Conservation (phyloP, 2,888 invertebrate genomes). For the Hypsopygia costalis region DNA sequence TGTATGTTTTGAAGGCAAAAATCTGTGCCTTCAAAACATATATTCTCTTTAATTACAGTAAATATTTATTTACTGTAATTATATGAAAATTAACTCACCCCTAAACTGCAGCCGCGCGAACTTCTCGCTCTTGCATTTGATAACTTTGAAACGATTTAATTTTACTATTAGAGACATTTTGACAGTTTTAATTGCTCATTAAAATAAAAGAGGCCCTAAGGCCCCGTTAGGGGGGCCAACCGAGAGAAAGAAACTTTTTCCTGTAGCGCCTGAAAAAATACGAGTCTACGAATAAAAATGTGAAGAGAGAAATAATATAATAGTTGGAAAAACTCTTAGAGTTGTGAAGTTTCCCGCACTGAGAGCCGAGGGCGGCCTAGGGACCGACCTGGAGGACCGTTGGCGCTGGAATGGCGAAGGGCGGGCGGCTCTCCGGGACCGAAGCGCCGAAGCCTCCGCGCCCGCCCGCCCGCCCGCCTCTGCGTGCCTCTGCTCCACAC, state of each 20-base stretch:
- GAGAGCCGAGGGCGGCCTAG: constrained; percentile 8
- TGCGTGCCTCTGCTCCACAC: constrained; percentile 11
- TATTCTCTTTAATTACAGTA: too few species aligned
- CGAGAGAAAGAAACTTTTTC: not conserved
- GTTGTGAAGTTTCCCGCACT: constrained; percentile 27
- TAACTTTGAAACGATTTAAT: constrained; percentile 84
- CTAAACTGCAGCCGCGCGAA: constrained; percentile 86
- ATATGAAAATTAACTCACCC: too few species aligned
- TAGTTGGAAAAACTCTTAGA: not conserved
- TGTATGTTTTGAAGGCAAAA: too few species aligned
- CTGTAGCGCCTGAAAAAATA: not conserved
- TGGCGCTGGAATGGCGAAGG: constrained; percentile 36
- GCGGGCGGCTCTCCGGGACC: constrained; percentile 29
- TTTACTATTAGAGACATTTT: constrained; percentile 85
- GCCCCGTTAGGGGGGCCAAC: constrained; percentile 2
- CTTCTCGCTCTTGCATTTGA: constrained; percentile 85
- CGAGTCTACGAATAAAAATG: not conserved
- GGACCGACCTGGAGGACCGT: constrained; percentile 20
- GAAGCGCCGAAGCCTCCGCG: constrained; percentile 9
- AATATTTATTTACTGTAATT: too few species aligned
- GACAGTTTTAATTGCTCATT: not conserved
- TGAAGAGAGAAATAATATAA: not conserved
- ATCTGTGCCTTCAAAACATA: too few species aligned
- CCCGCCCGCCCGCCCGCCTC: constrained; percentile 52
- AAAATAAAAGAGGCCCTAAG: constrained; percentile 12